Evolutionary conservation across 1,140 invertebrate genomes (phyloP).

Genomic region (Calephelis nemesis): DNA sequence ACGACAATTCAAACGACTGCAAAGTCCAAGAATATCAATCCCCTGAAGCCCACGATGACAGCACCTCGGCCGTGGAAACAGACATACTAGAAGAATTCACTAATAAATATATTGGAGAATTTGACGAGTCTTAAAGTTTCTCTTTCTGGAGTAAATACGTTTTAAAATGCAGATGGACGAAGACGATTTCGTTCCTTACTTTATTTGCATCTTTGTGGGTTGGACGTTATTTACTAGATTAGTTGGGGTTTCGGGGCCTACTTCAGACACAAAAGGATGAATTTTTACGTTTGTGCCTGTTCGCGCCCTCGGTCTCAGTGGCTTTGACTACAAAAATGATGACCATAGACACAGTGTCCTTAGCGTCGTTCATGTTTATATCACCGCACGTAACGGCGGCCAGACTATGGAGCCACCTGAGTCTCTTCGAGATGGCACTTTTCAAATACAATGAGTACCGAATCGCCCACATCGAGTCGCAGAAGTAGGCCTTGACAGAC

Average conservation of each 20-base stretch:
- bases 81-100: too few relatives aligned
- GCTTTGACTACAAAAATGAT: not conserved
- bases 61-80: too few relatives aligned
- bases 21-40: too few relatives aligned
- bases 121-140: not conserved
- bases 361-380: not conserved
- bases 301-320: not conserved
- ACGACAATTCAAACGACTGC: too few relatives aligned
- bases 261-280: not conserved
- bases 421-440: not conserved
- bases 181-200: too few relatives aligned
- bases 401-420: not conserved
- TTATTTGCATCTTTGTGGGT: not conserved
- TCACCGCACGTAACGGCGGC: not conserved
- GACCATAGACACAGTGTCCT: not conserved
- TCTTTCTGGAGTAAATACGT: not conserved
- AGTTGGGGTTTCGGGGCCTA: not conserved
- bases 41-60: too few relatives aligned
- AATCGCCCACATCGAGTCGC: too few relatives aligned
- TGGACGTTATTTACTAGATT: not conserved
- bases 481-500: too few relatives aligned
- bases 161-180: too few relatives aligned
- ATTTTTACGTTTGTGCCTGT: not conserved
- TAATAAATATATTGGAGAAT: too few relatives aligned
- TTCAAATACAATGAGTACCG: not conserved